Evolutionary conservation across 2,797 vertebrate species (phyloP).

Genomic region (Gephyroberyx darwinii): DNA sequence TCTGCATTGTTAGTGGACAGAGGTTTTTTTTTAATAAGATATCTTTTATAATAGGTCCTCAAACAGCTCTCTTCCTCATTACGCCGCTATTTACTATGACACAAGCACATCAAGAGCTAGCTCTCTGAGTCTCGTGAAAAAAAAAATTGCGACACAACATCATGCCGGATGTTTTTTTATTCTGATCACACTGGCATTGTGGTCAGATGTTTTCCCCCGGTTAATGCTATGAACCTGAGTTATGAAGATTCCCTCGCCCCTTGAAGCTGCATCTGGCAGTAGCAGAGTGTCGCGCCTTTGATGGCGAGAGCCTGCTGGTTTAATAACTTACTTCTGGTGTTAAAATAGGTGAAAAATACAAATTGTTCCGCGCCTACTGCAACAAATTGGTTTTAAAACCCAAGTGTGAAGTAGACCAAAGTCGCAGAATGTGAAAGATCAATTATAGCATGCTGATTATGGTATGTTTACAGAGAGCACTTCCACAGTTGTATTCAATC

Average conservation of each 20-base stretch:
- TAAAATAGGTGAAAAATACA: background rate
- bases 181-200: background rate
- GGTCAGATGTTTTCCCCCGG: constrained; percentile 24
- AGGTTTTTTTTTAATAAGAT: constrained; percentile 28
- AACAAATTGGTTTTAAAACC: background rate
- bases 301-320: constrained; percentile 8
- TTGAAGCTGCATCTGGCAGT: constrained; percentile 13
- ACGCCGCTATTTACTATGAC: constrained; percentile 40
- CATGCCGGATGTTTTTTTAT: background rate
- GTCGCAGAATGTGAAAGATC: constrained; percentile 16
- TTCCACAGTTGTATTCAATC: constrained; percentile 12
- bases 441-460: constrained; percentile 10
- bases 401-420: background rate
- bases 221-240: constrained; percentile 17
- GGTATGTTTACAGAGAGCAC: constrained; percentile 11
- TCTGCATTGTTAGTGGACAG: constrained; percentile 43
- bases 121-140: too few species aligned
- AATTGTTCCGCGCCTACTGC: constrained; percentile 8
- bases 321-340: constrained; percentile 8
- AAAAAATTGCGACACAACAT: too few species aligned
- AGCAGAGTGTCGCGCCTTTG: constrained; percentile 2
- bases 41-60: constrained; percentile 46
- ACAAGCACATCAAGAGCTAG: background rate
- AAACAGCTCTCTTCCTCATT: constrained; percentile 36
- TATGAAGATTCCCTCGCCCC: constrained; percentile 12